Conservation (phyloP, 2,888 invertebrate genomes). For the Rhabditoides inermis region DNA sequence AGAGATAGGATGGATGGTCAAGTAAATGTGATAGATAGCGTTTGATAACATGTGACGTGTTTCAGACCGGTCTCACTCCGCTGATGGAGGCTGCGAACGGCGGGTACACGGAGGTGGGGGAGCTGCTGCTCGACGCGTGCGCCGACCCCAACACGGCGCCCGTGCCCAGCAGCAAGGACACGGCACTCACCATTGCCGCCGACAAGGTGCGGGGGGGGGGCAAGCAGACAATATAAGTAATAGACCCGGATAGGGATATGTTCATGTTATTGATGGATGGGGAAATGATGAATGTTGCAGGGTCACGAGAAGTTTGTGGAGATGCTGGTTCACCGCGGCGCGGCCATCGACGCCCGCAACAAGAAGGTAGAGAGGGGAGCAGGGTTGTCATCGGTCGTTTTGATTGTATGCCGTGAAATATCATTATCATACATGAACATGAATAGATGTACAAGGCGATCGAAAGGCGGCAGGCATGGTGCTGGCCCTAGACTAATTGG, state of each 20-base stretch:
- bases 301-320: constrained; percentile 77
- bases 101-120: constrained; percentile 94
- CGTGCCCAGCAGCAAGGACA: constrained; percentile 92
- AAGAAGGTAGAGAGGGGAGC: too few relatives aligned
- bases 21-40: too few relatives aligned
- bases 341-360: constrained; percentile 85
- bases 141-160: constrained; percentile 98
- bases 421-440: too few relatives aligned
- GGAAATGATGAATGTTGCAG: constrained; percentile 15
- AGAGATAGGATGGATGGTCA: too few relatives aligned
- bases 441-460: too few relatives aligned
- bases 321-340: constrained; percentile 54
- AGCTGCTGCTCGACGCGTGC: constrained; percentile 85
- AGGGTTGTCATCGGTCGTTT: too few relatives aligned
- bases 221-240: not conserved
- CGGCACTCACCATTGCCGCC: constrained; percentile 96
- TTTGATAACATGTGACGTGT: too few relatives aligned
- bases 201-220: constrained; percentile 63
- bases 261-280: not conserved
- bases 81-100: constrained; percentile 99
- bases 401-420: too few relatives aligned
- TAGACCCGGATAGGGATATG: not conserved
- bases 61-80: constrained; percentile 85
- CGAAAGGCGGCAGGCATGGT: too few relatives aligned
- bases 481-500: too few relatives aligned